Evolutionary conservation across 2,113 vertebrate genomes (phyloP).

Genomic region (Thomomys bottae): DNA sequence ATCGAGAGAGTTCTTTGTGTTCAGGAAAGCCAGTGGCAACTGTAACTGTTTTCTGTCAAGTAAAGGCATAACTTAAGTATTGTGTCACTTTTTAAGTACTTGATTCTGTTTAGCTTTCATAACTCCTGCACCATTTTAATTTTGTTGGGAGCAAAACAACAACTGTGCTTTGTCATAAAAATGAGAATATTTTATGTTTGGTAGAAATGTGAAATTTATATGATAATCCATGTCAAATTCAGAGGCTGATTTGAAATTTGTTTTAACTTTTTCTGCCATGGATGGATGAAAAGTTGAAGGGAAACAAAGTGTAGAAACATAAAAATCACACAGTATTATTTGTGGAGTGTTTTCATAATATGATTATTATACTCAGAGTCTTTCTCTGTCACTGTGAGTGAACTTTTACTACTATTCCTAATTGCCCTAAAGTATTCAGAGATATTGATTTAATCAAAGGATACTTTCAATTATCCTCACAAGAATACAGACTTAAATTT

Average conservation of each 20-base stretch:
- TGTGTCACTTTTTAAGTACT: not conserved
- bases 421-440: not conserved
- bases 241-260: constrained; percentile 7
- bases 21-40: not conserved
- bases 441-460: constrained; percentile 7
- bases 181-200: not conserved
- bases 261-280: not conserved
- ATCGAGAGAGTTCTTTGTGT: accelerated
- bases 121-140: not conserved
- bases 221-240: constrained; percentile 29
- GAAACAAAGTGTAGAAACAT: not conserved
- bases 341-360: not conserved
- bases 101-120: constrained; percentile 2
- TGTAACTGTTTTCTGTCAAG: not conserved
- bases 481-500: not conserved
- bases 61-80: not conserved
- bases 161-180: constrained; percentile 35
- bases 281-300: not conserved
- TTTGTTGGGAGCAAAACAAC: constrained; percentile 1
- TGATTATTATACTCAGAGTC: not conserved
- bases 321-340: not conserved
- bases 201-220: constrained; percentile 16
- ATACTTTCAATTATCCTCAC: not conserved
- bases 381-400: not conserved
- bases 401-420: constrained; percentile 31